Conservation (phyloP, 2,113 vertebrate genomes). For the Centrocercus urophasianus region DNA sequence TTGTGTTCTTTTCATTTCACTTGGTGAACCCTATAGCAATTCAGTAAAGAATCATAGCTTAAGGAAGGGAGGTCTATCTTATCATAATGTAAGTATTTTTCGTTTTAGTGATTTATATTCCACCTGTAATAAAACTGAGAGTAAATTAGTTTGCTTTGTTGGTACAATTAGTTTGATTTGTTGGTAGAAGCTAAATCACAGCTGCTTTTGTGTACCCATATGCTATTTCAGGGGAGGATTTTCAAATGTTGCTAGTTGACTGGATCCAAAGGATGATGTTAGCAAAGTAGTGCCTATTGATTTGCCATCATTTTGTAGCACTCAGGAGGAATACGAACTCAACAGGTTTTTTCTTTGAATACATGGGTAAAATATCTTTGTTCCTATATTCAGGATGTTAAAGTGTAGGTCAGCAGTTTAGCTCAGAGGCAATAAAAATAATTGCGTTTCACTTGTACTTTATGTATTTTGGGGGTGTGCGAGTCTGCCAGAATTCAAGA, state of each 20-base stretch:
- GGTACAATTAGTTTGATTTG: neutral
- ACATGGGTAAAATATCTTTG: neutral
- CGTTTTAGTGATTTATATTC: neutral
- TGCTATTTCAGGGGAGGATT: slow-evolving; percentile 19
- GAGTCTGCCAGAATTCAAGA: slow-evolving; percentile 20
- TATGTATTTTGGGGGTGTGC: neutral
- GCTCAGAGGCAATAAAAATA: slow-evolving; percentile 12
- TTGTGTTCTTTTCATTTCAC: neutral
- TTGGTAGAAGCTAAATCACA: neutral
- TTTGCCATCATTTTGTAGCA: slow-evolving; percentile 3
- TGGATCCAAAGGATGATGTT: neutral
- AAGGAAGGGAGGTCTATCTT: neutral
- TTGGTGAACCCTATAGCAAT: neutral
- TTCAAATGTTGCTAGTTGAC: neutral
- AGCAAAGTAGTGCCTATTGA: neutral
- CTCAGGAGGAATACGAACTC: neutral
- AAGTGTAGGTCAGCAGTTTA: slow-evolving; percentile 40
- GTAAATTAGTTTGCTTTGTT: neutral
- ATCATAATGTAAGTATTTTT: neutral
- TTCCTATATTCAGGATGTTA: slow-evolving; percentile 13
- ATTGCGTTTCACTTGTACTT: slow-evolving; percentile 19
- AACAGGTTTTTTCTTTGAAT: neutral
- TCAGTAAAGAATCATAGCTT: neutral
- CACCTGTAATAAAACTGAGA: neutral
- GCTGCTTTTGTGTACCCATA: neutral